Percentiles rank a stretch among this genome's conserved stretches.
Evolutionary conservation across 2,113 vertebrate species (phyloP).

Genomic region (Platycercus adscitus): DNA sequence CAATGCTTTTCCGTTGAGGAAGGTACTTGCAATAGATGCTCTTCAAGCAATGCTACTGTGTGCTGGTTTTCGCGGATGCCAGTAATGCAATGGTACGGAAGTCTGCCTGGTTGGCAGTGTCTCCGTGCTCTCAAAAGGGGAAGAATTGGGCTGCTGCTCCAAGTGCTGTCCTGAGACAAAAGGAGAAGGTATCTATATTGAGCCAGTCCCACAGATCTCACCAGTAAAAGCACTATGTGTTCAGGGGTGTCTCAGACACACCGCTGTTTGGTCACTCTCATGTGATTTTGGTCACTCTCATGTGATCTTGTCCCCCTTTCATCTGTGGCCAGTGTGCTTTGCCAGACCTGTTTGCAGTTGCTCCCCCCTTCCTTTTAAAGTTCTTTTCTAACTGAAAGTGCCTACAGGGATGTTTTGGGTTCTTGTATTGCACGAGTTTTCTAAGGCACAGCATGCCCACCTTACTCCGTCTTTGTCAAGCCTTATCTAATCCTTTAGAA

Average conservation of each 20-base stretch:
- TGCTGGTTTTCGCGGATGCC: neutral
- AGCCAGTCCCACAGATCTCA: neutral
- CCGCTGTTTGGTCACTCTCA: fast-evolving
- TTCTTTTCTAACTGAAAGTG: neutral
- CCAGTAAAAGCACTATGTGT: neutral
- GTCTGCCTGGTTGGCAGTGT: neutral
- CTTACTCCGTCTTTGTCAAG: slow-evolving; percentile 12
- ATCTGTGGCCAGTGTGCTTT: neutral
- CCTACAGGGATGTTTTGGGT: neutral
- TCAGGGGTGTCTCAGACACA: neutral
- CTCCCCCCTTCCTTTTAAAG: neutral
- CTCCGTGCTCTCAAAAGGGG: neutral
- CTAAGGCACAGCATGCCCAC: slow-evolving; percentile 16
- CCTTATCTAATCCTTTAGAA: slow-evolving; percentile 39
- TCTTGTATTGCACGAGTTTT: neutral
- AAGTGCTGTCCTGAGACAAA: neutral
- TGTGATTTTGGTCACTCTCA: neutral
- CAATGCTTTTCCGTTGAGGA: fast-evolving
- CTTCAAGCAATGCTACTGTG: neutral
- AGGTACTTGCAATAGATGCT: neutral
- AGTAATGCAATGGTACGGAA: fast-evolving
- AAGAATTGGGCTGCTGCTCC: neutral
- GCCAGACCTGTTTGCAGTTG: neutral
- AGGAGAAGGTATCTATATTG: neutral
- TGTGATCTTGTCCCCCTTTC: neutral